A percentile compares a stretch with the other conserved stretches of the same genome.
phyloP scores from a whole-genome alignment of 2,113 vertebrate species.

The Cavia aperea region DNA sequence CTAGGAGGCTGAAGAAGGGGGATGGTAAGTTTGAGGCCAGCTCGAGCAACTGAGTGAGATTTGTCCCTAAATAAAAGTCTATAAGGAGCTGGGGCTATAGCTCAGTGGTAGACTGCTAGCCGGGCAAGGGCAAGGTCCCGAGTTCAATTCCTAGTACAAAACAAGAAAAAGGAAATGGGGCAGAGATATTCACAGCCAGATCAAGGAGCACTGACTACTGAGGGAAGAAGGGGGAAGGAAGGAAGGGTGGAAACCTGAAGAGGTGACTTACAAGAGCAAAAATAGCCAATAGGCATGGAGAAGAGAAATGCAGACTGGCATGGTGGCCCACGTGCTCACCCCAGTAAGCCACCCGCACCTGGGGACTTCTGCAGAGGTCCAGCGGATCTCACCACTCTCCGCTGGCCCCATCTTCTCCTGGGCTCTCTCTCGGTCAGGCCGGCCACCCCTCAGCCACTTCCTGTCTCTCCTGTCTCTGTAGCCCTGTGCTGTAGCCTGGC shows the following conservation, averaged over 20 bases:
- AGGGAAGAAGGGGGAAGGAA: neutral
- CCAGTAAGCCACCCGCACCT: neutral
- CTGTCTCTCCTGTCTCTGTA: neutral
- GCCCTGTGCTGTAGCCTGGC: neutral
- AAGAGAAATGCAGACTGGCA: neutral
- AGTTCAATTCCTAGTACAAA: neutral
- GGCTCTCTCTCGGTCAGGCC: neutral
- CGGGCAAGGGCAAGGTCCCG: neutral
- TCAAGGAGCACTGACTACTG: neutral
- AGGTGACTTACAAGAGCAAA: neutral
- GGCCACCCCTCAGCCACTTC: neutral
- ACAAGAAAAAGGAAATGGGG: too few species aligned
- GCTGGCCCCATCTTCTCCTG: neutral
- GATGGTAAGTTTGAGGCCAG: neutral
- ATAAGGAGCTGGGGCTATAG: neutral
- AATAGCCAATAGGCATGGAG: fast-evolving
- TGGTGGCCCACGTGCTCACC: too few species aligned
- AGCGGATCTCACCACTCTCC: fast-evolving
- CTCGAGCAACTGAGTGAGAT: neutral
- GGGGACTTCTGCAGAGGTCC: neutral
- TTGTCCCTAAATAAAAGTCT: neutral
- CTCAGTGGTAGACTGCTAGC: neutral
- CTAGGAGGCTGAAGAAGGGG: neutral
- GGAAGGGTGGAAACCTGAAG: neutral
- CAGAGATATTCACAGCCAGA: neutral